These are phyloP conservation scores for Cheilosia soror DNA, from an alignment of 2,888 invertebrate genomes.

Conservation along the genomic window DNA sequence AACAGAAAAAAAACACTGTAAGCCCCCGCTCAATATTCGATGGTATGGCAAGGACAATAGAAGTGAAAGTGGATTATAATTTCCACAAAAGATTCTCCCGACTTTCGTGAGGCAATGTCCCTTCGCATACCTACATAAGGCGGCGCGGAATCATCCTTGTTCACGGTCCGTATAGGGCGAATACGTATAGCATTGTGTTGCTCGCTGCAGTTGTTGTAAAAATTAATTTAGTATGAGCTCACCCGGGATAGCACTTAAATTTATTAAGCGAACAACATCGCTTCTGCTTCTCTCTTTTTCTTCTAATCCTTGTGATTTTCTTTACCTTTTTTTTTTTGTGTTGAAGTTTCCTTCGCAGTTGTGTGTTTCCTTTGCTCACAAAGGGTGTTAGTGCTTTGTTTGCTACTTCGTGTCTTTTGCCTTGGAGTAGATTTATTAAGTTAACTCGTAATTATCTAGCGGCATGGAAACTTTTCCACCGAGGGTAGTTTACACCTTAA, in stretches of 20 bases:
- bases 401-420: conserved; percentile 22
- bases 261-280: conserved; percentile 58
- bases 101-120: conserved; percentile 39
- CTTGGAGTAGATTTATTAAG: conserved; percentile 64
- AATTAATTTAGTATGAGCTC: conserved; percentile 66
- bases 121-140: background rate
- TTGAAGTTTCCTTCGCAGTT: background rate
- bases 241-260: conserved; percentile 63
- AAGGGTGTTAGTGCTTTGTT: conserved; percentile 52
- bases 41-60: conserved; percentile 39
- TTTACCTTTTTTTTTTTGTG: conserved; percentile 1
- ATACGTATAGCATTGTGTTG: conserved; percentile 39
- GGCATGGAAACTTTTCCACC: conserved; percentile 69
- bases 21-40: conserved; percentile 3
- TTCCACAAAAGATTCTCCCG: conserved; percentile 57
- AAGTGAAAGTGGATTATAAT: conserved; percentile 61
- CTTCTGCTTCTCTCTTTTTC: conserved; percentile 3
- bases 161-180: conserved; percentile 2
- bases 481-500: conserved; percentile 67
- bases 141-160: background rate
- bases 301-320: conserved; percentile 6
- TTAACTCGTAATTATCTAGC: conserved; percentile 71
- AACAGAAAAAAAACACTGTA: background rate
- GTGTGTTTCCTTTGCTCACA: conserved; percentile 12
- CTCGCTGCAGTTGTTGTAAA: conserved; percentile 55